phyloP scores from a whole-genome alignment of 2,888 invertebrate species.

The Agrotis ipsilon region DNA sequence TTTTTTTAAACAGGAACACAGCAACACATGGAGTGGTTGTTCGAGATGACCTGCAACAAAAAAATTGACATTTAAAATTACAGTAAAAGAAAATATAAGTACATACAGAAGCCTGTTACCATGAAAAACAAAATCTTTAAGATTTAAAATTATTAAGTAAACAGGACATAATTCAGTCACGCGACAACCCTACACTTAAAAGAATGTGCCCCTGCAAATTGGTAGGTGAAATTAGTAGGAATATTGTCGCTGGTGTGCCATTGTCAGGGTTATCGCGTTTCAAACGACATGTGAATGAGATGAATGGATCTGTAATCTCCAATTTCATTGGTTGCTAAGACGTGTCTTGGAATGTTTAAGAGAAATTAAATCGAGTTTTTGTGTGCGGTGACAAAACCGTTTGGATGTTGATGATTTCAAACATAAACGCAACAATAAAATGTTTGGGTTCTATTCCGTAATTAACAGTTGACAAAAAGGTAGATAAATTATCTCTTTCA shows the following conservation, averaged over 20 bases:
- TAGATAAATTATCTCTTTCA: too few relatives aligned
- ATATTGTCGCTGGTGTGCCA: constrained; percentile 71
- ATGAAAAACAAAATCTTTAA: too few relatives aligned
- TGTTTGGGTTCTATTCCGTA: not conserved
- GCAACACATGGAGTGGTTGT: too few relatives aligned
- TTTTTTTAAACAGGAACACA: too few relatives aligned
- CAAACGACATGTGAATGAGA: constrained; percentile 60
- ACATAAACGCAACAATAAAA: not conserved
- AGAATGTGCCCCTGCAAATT: constrained; percentile 81
- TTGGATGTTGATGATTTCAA: not conserved
- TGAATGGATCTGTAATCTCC: constrained; percentile 61
- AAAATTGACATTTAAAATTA: too few relatives aligned
- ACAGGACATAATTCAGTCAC: not conserved
- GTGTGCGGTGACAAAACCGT: constrained; percentile 1
- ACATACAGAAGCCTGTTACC: too few relatives aligned
- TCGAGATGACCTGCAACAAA: too few relatives aligned
- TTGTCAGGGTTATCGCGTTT: constrained; percentile 77
- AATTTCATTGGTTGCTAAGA: constrained; percentile 56
- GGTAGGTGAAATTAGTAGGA: constrained; percentile 85
- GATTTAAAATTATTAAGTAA: too few relatives aligned
- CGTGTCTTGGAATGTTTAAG: constrained; percentile 49
- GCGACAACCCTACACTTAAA: constrained; percentile 62
- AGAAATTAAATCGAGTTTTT: constrained; percentile 53
- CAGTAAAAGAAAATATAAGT: too few relatives aligned
- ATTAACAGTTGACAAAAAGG: not conserved